Evolutionary conservation across 2,113 vertebrate species (phyloP).

Genomic region (Cynopterus brachyotis): DNA sequence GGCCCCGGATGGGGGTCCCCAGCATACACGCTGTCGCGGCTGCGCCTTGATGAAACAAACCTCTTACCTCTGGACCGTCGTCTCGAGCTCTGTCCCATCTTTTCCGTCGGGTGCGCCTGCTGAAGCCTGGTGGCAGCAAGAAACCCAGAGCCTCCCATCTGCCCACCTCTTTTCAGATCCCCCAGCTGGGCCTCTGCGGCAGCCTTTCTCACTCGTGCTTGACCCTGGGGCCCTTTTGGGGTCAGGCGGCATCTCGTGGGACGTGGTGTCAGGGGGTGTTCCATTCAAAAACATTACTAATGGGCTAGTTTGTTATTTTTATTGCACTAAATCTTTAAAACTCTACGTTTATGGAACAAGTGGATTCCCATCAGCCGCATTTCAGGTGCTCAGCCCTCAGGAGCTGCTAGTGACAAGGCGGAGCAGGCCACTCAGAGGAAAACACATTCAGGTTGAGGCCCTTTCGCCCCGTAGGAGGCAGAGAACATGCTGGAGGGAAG

Average conservation of each 20-base stretch:
- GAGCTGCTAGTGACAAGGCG: fast-evolving
- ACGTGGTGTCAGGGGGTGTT: too few species aligned
- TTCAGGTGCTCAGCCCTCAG: fast-evolving
- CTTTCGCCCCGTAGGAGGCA: not conserved
- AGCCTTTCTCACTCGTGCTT: not conserved
- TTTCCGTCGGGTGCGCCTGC: too few species aligned
- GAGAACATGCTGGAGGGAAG: not conserved
- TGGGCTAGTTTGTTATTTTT: not conserved
- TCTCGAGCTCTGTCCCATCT: too few species aligned
- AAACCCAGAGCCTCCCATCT: not conserved
- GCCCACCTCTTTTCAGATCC: not conserved
- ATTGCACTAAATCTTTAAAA: not conserved
- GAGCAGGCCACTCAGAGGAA: not conserved
- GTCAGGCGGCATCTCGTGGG: not conserved
- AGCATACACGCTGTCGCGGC: fast-evolving
- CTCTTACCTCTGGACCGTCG: fast-evolving
- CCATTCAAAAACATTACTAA: not conserved
- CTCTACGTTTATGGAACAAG: not conserved
- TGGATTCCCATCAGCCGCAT: fast-evolving
- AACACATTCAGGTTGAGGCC: not conserved
- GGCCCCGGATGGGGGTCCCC: not conserved
- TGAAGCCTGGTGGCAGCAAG: too few species aligned
- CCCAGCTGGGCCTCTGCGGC: not conserved
- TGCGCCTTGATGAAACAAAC: not conserved
- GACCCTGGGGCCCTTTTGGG: not conserved